Percentiles rank a stretch among this genome's conserved stretches.
Evolutionary conservation across 2,888 invertebrate species (phyloP).

Genomic region (Frankliniella intonsa): DNA sequence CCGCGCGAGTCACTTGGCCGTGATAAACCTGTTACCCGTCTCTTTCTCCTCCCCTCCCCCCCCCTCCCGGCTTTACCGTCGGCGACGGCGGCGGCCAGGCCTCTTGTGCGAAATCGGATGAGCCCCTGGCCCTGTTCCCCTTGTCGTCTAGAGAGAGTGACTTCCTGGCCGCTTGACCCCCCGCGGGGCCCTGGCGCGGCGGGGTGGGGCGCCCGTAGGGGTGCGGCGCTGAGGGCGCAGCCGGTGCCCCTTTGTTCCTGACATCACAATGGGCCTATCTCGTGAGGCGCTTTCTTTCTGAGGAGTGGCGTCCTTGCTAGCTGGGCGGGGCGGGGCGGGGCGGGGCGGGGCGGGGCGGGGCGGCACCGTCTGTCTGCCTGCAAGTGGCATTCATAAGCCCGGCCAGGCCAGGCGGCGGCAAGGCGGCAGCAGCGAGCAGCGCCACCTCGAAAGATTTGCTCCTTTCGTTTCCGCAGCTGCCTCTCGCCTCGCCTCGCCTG

Average conservation of each 20-base stretch:
- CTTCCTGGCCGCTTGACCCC: slow-evolving; percentile 1
- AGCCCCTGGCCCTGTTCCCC: slow-evolving; percentile 1
- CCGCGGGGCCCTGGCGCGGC: neutral
- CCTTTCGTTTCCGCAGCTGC: neutral
- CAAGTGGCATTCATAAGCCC: slow-evolving; percentile 16
- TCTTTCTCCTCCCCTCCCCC: too few relatives aligned
- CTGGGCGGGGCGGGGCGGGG: neutral
- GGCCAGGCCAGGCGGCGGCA: neutral
- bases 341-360: neutral
- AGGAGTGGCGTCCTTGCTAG: slow-evolving; percentile 3
- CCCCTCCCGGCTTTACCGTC: too few relatives aligned
- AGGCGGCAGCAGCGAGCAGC: neutral
- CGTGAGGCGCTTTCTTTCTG: slow-evolving; percentile 13
- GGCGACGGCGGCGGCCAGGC: neutral
- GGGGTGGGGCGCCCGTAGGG: neutral
- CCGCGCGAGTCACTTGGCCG: too few relatives aligned
- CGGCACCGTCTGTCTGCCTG: neutral
- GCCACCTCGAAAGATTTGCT: slow-evolving; percentile 5
- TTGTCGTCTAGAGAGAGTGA: slow-evolving; percentile 2
- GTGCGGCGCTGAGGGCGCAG: neutral
- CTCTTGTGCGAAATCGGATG: neutral
- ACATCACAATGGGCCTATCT: slow-evolving; percentile 13
- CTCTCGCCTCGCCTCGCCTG: too few relatives aligned
- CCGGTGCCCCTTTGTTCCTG: neutral
- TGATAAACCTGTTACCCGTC: too few relatives aligned